A percentile compares a stretch with the other conserved stretches of the same genome.
phyloP scores from a whole-genome alignment of 2,113 vertebrate genomes.

The Epinephelus fuscoguttatus region DNA sequence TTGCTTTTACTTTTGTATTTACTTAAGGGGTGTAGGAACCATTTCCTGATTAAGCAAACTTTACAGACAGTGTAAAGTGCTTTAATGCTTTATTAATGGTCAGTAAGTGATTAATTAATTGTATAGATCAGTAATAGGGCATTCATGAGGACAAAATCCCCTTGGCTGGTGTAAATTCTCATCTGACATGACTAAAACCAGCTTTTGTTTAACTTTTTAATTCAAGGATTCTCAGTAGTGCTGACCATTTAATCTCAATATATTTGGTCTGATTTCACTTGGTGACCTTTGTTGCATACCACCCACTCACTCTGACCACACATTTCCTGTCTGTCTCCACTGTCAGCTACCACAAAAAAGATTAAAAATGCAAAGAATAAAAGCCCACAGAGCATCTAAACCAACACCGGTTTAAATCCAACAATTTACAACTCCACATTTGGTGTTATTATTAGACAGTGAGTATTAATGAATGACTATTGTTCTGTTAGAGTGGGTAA shows the following conservation, averaged over 20 bases:
- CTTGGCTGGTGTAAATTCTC: neutral
- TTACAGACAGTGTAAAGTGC: neutral
- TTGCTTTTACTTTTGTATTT: neutral
- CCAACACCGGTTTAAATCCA: no score
- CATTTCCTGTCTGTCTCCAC: neutral
- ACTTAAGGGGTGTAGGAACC: neutral
- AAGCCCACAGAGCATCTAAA: no score
- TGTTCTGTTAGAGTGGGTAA: no score
- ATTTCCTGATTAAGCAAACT: neutral
- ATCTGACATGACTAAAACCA: neutral
- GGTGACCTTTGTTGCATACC: no score
- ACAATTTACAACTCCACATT: neutral
- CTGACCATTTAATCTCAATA: no score
- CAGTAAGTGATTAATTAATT: neutral
- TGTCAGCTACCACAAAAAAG: neutral
- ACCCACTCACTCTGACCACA: neutral
- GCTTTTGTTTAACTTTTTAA: no score
- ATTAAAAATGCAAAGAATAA: neutral
- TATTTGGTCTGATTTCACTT: no score
- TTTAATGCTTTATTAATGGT: neutral
- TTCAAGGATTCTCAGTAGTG: no score
- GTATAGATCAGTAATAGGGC: neutral
- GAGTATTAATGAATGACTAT: no score
- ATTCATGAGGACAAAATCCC: neutral
- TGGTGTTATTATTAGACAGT: neutral